Conservation (phyloP, 2,888 invertebrate species). For the Tinea trinotella region DNA sequence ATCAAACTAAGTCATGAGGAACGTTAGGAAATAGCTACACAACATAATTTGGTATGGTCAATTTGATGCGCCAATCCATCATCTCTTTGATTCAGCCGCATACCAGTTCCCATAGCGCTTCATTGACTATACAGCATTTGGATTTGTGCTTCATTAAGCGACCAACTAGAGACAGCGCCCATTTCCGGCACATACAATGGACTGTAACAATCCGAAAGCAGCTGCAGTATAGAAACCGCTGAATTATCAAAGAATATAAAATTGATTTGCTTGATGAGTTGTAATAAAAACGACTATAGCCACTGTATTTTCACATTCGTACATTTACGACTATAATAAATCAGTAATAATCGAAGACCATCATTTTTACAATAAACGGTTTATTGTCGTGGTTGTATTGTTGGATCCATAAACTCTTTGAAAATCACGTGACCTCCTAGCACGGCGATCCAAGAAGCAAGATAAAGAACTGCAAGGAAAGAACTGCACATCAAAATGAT, state of each 20-base stretch:
- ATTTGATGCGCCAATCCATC: conserved; percentile 15
- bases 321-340: too few relatives aligned
- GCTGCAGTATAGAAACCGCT: conserved; percentile 5
- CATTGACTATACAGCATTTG: conserved; percentile 37
- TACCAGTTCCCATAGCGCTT: conserved; percentile 44
- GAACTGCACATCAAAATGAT: too few relatives aligned
- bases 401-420: too few relatives aligned
- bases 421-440: too few relatives aligned
- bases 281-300: too few relatives aligned
- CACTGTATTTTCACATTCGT: too few relatives aligned
- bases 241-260: background rate
- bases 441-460: too few relatives aligned
- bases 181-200: conserved; percentile 45
- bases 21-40: conserved; percentile 6
- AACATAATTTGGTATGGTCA: conserved; percentile 12
- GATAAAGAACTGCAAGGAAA: too few relatives aligned
- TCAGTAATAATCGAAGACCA: too few relatives aligned
- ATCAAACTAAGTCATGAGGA: background rate
- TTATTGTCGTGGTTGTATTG: too few relatives aligned
- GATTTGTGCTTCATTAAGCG: conserved; percentile 49
- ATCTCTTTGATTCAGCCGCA: conserved; percentile 20
- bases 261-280: background rate
- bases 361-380: too few relatives aligned
- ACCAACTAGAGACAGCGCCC: conserved; percentile 42
- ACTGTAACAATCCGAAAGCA: conserved; percentile 1